phyloP scores from a whole-genome alignment of 2,113 vertebrate species.

The Butastur rufipennis region DNA sequence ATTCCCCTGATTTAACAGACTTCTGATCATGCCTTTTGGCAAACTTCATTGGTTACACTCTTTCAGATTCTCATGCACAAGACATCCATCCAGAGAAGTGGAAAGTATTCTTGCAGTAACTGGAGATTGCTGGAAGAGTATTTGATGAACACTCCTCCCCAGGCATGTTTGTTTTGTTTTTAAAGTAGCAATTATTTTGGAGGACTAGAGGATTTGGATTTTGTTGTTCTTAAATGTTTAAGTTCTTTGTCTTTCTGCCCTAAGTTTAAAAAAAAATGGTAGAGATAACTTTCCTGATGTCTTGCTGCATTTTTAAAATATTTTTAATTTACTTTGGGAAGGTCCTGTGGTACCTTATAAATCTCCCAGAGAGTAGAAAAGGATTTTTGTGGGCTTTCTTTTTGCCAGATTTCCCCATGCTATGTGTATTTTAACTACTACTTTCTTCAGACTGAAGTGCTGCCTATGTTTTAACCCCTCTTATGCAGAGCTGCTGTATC shows the following conservation, averaged over 20 bases:
- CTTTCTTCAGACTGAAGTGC: not conserved
- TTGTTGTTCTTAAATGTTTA: not conserved
- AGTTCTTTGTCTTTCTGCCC: not conserved
- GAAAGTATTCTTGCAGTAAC: not conserved
- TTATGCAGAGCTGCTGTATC: not conserved
- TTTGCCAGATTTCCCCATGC: not conserved
- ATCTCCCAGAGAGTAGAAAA: conserved; percentile 15
- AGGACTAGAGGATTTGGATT: not conserved
- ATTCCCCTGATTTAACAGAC: not conserved
- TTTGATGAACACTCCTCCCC: not conserved
- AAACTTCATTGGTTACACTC: not conserved
- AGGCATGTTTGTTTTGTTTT: not conserved
- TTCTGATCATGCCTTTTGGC: not conserved
- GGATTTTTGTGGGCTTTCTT: conserved; percentile 44
- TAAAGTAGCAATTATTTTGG: not conserved
- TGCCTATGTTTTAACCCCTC: not conserved
- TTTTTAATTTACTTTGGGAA: not conserved
- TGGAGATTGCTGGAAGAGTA: not conserved
- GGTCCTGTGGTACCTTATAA: conserved; percentile 14
- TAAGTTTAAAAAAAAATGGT: not conserved
- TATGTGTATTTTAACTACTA: conserved; percentile 5
- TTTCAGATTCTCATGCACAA: not conserved
- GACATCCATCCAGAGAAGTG: not conserved
- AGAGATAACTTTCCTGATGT: not conserved
- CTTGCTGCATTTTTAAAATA: not conserved